Evolutionary conservation across 2,113 vertebrate genomes (phyloP).

Genomic region (Gulo gulo): DNA sequence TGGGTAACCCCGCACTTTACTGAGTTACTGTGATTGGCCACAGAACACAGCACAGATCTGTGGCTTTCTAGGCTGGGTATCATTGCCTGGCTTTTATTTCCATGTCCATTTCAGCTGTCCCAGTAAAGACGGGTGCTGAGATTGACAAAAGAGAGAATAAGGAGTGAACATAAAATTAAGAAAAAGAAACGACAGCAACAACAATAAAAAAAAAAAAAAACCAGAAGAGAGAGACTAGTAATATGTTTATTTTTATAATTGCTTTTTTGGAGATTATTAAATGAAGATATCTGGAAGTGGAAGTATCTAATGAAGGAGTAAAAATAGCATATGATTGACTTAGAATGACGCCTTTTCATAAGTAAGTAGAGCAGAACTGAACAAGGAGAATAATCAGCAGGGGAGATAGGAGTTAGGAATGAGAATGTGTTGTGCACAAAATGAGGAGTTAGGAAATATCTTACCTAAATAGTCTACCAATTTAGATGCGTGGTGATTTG

Average conservation of each 20-base stretch:
- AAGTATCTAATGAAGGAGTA: constrained; percentile 42
- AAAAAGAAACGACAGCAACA: neutral
- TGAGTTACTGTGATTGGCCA: neutral
- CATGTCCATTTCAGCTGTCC: neutral
- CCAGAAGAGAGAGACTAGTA: neutral
- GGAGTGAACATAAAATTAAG: neutral
- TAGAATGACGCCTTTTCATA: constrained; percentile 25
- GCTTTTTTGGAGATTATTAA: constrained; percentile 35
- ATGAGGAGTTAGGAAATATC: neutral
- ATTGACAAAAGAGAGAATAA: neutral
- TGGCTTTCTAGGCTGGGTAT: neutral
- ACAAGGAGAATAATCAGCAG: constrained; percentile 10
- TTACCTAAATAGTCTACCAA: neutral
- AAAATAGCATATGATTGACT: constrained; percentile 51
- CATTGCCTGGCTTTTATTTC: neutral
- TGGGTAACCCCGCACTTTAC: neutral
- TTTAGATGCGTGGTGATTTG: neutral
- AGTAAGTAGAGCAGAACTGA: constrained; percentile 27
- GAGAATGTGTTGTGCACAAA: neutral
- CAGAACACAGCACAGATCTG: neutral
- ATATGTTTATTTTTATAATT: constrained; percentile 58
- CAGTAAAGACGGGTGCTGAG: constrained; percentile 1
- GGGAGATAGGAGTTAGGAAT: neutral
- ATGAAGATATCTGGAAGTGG: constrained; percentile 20
- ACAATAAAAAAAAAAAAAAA: neutral